Base-by-base conservation (phyloP, 2,797 vertebrate genomes). In the Sardinella longiceps region DNA sequence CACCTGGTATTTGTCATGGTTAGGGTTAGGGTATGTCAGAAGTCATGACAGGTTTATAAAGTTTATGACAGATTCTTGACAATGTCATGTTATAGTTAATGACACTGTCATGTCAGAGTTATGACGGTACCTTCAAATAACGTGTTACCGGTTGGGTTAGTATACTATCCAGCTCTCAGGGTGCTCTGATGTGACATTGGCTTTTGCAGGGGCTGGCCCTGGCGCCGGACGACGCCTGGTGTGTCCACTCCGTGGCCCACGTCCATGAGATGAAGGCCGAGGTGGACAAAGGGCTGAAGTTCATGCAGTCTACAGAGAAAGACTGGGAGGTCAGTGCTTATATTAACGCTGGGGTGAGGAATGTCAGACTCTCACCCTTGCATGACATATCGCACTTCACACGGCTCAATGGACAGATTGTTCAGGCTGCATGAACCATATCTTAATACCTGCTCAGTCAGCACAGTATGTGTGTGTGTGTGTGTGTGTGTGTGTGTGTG, bases 241-340 rank as follows among this genome's bases (percentile, higher is more conserved):
- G 96, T 0, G 96, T 95, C 70, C 98, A 99, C 86, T 91, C 97
- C 0, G 12, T 99, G 0, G 98, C 98, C 39, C 98, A 99, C 0
- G 51, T 98, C 30, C 94, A 96, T 33, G 98, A 99, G 93, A 98
- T 99, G 98, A 97, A 90, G 85, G 97, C 95, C 0, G 96, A 98
- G 80, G 28, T 97, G 90, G 92, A 96, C 87, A 94, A 94, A 3
- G 97, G 98, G 0, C 70, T 99, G 86, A 92, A 94, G 81, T 98
- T 99, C 88, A 96, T 99, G 97, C 91, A 94, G 90, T 88, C 86
- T 48, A 95, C 95, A 0, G 98, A 99, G 90, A 90, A 90, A 82
- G 94, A 97, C 89, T 99, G 98, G 98, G 95, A 95, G 97, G 98
- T 99, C 91, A 20, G 11, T 0, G 0, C 60, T 86, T 0, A n/a